These are phyloP conservation scores for Globodera ellingtonae DNA, from an alignment of 1,140 invertebrate genomes.

Conservation along the genomic window DNA sequence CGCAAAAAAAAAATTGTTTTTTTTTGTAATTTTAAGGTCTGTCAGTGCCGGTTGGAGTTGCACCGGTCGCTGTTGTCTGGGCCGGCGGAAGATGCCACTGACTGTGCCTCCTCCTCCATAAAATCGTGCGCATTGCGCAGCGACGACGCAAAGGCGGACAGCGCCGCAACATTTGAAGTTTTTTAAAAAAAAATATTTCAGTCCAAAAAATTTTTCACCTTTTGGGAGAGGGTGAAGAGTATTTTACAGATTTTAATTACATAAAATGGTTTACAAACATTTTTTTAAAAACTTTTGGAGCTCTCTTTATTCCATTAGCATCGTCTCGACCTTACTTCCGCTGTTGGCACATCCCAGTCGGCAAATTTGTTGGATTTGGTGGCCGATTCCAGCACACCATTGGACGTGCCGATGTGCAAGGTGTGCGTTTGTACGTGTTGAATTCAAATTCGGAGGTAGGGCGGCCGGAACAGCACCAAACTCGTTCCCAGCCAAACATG, in stretches of 20 bases:
- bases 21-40: background rate
- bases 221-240: background rate
- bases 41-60: background rate
- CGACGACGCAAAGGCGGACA: background rate
- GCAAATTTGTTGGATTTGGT: constrained; percentile 58
- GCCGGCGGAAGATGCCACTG: background rate
- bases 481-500: no score
- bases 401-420: constrained; percentile 56
- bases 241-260: background rate
- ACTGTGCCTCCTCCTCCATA: background rate
- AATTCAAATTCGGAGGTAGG: background rate
- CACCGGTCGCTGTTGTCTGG: background rate
- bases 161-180: background rate
- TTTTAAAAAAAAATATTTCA: background rate
- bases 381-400: constrained; percentile 54
- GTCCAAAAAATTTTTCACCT: background rate
- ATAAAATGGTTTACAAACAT: background rate
- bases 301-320: background rate
- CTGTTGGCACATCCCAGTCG: background rate
- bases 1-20: background rate
- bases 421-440: constrained; percentile 36
- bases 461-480: no score
- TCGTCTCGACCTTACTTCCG: background rate
- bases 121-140: background rate
- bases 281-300: background rate